Percentiles rank a stretch among this genome's conserved stretches.
Conservation (phyloP, 2,797 vertebrate genomes). For the Eospalax fontanierii region DNA sequence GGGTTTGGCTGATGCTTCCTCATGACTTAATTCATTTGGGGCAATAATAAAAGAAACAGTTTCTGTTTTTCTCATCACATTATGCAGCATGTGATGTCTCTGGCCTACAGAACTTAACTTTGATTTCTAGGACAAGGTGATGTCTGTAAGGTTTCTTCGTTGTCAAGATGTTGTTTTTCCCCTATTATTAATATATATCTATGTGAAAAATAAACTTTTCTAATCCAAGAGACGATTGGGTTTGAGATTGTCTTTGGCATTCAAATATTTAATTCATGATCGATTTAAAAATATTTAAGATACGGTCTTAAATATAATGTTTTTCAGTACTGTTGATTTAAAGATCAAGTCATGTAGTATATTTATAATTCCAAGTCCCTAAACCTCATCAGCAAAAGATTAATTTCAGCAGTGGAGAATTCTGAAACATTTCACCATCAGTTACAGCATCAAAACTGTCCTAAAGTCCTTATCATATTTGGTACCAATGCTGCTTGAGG, state of each 20-base stretch:
- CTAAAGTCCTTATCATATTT: slow-evolving; percentile 27
- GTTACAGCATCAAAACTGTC: slow-evolving; percentile 25
- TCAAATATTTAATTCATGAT: slow-evolving; percentile 27
- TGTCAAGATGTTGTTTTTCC: background rate
- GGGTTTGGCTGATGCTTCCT: background rate
- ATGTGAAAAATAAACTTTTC: slow-evolving; percentile 36
- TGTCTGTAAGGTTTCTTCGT: slow-evolving; percentile 5
- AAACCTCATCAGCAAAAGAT: slow-evolving; percentile 24
- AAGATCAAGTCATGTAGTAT: slow-evolving; percentile 43
- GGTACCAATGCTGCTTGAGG: slow-evolving; percentile 27
- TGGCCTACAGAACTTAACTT: background rate
- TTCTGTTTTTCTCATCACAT: background rate
- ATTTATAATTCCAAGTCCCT: slow-evolving; percentile 18
- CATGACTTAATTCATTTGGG: slow-evolving; percentile 30
- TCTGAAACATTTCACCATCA: background rate
- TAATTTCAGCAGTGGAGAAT: slow-evolving; percentile 26
- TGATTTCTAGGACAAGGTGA: slow-evolving; percentile 24
- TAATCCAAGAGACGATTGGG: background rate
- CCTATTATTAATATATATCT: slow-evolving; percentile 21
- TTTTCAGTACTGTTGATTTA: slow-evolving; percentile 22
- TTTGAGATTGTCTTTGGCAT: slow-evolving; percentile 51
- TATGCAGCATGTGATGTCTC: background rate
- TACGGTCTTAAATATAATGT: slow-evolving; percentile 25
- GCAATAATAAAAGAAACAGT: background rate
- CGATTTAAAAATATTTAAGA: slow-evolving; percentile 49